Conservation (phyloP, 1,140 invertebrate genomes). For the Macrostomum lignano region DNA sequence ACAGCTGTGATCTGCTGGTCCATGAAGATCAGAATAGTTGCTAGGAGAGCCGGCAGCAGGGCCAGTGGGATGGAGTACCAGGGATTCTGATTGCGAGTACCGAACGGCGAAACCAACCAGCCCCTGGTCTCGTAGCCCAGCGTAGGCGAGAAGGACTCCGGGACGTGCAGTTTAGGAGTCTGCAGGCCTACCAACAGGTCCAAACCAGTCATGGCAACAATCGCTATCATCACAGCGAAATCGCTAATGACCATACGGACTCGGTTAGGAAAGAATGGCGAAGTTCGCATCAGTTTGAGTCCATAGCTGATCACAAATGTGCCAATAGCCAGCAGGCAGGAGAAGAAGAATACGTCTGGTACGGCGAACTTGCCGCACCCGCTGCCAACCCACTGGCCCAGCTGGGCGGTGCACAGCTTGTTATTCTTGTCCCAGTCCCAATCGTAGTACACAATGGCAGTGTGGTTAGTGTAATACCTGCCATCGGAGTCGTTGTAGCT, state of each 20-base stretch:
- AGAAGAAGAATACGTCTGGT: conserved; percentile 84
- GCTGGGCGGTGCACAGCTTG: conserved; percentile 6
- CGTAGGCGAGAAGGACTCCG: conserved; percentile 10
- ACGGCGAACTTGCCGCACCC: conserved; percentile 31
- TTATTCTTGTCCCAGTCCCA: conserved; percentile 2
- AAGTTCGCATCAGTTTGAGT: conserved; percentile 70
- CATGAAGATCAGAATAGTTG: conserved; percentile 26
- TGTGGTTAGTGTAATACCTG: too few species aligned
- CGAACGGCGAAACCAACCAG: conserved; percentile 3
- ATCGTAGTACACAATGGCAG: too few species aligned
- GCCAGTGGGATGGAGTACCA: conserved; percentile 3
- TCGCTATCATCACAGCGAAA: conserved; percentile 30
- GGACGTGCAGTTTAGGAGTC: conserved; percentile 28
- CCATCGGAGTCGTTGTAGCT: too few species aligned
- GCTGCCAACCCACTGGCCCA: conserved; percentile 8
- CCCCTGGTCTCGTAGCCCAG: conserved; percentile 1
- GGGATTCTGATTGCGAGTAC: conserved; percentile 14
- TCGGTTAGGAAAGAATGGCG: conserved; percentile 54
- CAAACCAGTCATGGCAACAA: conserved; percentile 22
- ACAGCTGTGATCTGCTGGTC: conserved; percentile 28
- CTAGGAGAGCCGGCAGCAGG: conserved; percentile 10
- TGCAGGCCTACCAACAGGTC: conserved; percentile 17
- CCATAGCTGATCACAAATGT: conserved; percentile 63
- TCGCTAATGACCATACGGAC: conserved; percentile 24
- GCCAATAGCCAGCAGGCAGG: conserved; percentile 61